phyloP scores from a whole-genome alignment of 2,113 vertebrate genomes.

The Aphyosemion australe region DNA sequence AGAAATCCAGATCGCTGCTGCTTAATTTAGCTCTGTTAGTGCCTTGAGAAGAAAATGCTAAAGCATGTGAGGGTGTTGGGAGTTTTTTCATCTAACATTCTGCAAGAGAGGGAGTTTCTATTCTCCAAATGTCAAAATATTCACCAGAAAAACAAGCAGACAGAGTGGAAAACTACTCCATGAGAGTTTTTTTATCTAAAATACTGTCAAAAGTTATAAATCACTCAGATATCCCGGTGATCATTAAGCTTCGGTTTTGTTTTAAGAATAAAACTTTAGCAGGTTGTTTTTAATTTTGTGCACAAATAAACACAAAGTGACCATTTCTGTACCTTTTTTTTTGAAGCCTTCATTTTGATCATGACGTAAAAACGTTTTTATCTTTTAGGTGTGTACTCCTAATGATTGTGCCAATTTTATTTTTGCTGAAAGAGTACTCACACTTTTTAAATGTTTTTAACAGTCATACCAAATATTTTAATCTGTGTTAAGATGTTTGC shows the following conservation, averaged over 20 bases:
- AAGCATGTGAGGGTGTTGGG: too few species aligned
- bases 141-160: too few species aligned
- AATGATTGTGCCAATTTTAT: constrained; percentile 23
- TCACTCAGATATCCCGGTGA: not conserved
- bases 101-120: not conserved
- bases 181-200: too few species aligned
- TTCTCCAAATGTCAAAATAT: not conserved
- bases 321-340: too few species aligned
- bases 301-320: not conserved
- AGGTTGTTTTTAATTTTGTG: not conserved
- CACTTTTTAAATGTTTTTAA: not conserved
- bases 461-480: not conserved
- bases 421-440: not conserved
- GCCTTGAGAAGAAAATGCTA: too few species aligned
- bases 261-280: not conserved
- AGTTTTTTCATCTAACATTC: too few species aligned
- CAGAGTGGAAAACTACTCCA: too few species aligned
- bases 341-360: too few species aligned
- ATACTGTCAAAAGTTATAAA: too few species aligned
- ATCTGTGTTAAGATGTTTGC: constrained; percentile 1
- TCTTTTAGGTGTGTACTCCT: not conserved
- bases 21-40: too few species aligned
- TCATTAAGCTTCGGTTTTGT: not conserved
- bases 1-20: too few species aligned
- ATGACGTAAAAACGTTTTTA: not conserved